Evolutionary conservation across 2,888 invertebrate species (phyloP), one percentile per base, ranked within the genome.

Genomic region (Orthosia cruda): DNA sequence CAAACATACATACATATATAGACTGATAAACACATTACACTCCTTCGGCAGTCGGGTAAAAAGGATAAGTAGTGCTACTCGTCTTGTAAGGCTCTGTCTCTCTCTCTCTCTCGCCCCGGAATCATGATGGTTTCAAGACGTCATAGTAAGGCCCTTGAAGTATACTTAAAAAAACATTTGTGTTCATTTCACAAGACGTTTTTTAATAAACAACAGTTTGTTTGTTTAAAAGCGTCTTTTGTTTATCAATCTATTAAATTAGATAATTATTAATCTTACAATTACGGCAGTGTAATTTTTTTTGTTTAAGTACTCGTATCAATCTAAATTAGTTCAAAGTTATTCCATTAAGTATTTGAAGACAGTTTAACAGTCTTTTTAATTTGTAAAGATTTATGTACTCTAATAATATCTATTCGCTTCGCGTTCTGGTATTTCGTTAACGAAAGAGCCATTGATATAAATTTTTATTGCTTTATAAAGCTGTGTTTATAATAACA

Each of bases 231-330:
- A n/a, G n/a, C n/a, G n/a, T n/a, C n/a, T n/a, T n/a, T 77, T 40
- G 16, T 67, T 3, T 71, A 58, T 26, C 20, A 52, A 18, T 54
- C 65, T 52, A 55, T 74, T 80, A 74, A 58, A 26, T 40, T 49
- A 62, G 2, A 74, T 47, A 23, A 55, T 55, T 50, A 40, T 54
- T 55, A 66, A 50, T 52, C 79, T 76, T 87, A 75, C 1, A 80
- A 71, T 71, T 81, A 87, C 45, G 87, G 87, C 86, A 87, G 86
- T 86, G 87, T 73, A 74, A 47, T 74, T 62, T 77, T 64, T 76
- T 82, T 80, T 63, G 49, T 20, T 55, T 64, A 59, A 65, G 68
- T 73, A 75, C 18, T 40, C 45, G 40, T 58, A 26, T 58, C 26
- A 71, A 58, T 55, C 23, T 20, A 52, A 52, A 52, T 32, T 57